Conservation (phyloP, 2,888 invertebrate genomes). For the Thymelicus acteon region DNA sequence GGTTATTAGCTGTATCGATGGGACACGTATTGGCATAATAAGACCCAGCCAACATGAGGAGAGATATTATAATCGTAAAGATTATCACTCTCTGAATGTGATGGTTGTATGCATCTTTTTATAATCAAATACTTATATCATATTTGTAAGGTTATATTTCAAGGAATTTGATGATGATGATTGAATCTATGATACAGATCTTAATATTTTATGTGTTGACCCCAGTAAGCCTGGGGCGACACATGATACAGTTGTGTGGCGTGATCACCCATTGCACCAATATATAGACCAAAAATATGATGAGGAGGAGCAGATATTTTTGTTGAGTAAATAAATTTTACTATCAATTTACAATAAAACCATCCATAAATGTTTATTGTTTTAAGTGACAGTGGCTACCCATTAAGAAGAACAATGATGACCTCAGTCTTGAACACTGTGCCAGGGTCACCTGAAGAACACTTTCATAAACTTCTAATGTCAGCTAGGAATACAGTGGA, state of each 20-base stretch:
- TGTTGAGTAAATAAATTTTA: no score
- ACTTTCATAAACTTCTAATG: no score
- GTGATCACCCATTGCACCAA: not conserved
- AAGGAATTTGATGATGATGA: not conserved
- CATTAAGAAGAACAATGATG: no score
- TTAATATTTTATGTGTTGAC: not conserved
- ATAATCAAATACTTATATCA: no score
- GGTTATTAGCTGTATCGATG: conserved; percentile 5
- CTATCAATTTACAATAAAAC: no score
- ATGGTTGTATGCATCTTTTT: not conserved
- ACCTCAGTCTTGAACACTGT: no score
- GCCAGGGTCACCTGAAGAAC: no score
- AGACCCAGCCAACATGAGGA: conserved; percentile 9
- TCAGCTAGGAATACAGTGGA: no score
- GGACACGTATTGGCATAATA: conserved; percentile 14
- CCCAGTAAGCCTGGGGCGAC: conserved; percentile 8
- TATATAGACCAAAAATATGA: not conserved
- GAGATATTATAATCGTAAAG: conserved; percentile 8
- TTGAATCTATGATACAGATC: not conserved
- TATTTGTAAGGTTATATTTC: no score
- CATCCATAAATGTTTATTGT: not conserved
- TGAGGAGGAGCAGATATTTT: not conserved
- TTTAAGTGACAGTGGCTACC: not conserved
- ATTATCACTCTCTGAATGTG: conserved; percentile 7
- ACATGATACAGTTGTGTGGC: not conserved